Base-by-base conservation (phyloP, 2,888 invertebrate species). In the Hyles lineata region DNA sequence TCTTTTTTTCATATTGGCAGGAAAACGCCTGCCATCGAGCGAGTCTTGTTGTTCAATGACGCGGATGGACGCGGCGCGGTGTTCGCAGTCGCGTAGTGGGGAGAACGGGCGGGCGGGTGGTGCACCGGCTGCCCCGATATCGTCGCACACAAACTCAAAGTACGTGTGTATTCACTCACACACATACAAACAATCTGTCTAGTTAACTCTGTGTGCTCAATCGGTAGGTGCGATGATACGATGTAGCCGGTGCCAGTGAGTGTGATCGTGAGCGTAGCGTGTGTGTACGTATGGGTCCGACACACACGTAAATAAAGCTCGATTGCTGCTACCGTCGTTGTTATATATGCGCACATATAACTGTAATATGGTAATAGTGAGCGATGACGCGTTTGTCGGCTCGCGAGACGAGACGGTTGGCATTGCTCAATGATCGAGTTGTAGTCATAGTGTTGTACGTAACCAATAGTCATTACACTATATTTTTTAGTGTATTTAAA, bases 31-130 rank as follows among this genome's bases (percentile, higher is more conserved):
- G 92, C 93, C 93, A 92, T 92, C 92, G 91, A 94, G 91, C 93
- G 89, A 92, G 92, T 91, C 94, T 94, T 93, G 94, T 93, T 94
- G 91, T 92, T 94, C 92, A 94, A 94, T 94, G 94, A 94, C 94
- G 94, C 94, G 93, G 88, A 91, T 86, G 86, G 84, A 86, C 86
- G 86, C 86, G 86, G 88, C 90, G 91, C 92, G 89, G 90, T 87
- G 92, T 90, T 92, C 92, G 90, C 92, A 91, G 92, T 89, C 91
- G 92, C 91, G 93, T 90, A 90, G 92, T 90, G 93, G 91, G 92
- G 92, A 88, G 89, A 85, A 85, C 90, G 87, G 88, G 91, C 87
- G 89, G 89, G 92, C 86, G 87, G 85, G 90, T 85, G 89, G 92
- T 92, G 93, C 92, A 92, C 92, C 93, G 93, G 93, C 92, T 93